phyloP scores from a whole-genome alignment of 2,888 invertebrate species.

The Cabera pusaria region DNA sequence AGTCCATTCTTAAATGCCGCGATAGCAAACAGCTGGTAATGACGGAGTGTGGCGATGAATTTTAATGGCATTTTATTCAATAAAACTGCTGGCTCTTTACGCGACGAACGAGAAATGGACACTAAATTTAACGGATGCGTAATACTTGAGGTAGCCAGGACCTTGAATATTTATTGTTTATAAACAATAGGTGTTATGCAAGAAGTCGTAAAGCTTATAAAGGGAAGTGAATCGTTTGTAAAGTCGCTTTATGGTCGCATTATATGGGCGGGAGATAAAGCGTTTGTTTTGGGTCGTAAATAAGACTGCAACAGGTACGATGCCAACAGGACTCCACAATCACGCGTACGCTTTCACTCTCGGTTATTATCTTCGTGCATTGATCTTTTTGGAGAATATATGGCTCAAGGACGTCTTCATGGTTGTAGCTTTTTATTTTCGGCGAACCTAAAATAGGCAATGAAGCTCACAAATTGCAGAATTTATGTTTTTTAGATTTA shows the following conservation, averaged over 20 bases:
- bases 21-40: constrained; percentile 34
- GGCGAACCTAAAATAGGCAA: no score
- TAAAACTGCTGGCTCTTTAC: constrained; percentile 31
- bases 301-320: constrained; percentile 81
- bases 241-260: constrained; percentile 76
- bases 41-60: constrained; percentile 45
- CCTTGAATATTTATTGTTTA: constrained; percentile 79
- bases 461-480: no score
- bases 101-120: constrained; percentile 48
- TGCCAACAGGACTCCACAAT: constrained; percentile 75
- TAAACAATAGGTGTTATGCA: constrained; percentile 81
- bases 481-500: no score
- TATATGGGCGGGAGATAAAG: constrained; percentile 80
- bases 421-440: neutral
- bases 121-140: constrained; percentile 56
- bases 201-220: constrained; percentile 53
- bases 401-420: constrained; percentile 19
- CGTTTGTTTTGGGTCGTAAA: constrained; percentile 83
- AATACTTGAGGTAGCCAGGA: constrained; percentile 56
- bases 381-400: constrained; percentile 49
- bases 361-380: constrained; percentile 69
- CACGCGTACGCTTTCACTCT: constrained; percentile 78
- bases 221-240: constrained; percentile 54
- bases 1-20: constrained; percentile 33
- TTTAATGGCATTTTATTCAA: constrained; percentile 43